Base-by-base conservation (phyloP, 2,888 invertebrate species). In the Drosophila fungiperda region DNA sequence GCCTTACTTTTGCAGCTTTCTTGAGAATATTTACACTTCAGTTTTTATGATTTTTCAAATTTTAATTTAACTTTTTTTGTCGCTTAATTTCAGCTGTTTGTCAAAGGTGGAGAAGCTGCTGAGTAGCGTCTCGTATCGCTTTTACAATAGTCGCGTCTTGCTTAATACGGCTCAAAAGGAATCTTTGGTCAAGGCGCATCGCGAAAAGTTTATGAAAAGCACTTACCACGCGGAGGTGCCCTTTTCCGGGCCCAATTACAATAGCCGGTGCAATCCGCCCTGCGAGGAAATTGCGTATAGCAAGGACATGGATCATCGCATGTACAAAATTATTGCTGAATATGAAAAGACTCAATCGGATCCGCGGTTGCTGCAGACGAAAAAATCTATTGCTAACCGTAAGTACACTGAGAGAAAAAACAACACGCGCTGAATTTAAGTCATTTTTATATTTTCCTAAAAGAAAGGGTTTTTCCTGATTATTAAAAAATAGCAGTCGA, bases 61-160 rank as follows among this genome's bases (percentile, higher is more conserved):
- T 20, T 20, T 45, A 3, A 12, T 12, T 15, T 45, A 20, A 7
- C 12, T 15, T 45, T 20, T n/a, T 5, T 15, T 6, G 20, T 7
- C 2, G 5, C 9, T 1, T 23, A 53, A 8, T 35, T 40, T 8
- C 68, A 93, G 92, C 4, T 87, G 90, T 38, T 69, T 89, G 3
- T 89, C 91, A 1, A 82, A 86, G 58, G 88, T 92, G 3, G 92
- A 93, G 53, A 76, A 89, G 17, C 73, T 93, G 4, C 29, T 91
- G 29, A 71, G 73, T 11, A 80, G 83, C 12, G 73, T 92, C 48
- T 62, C 68, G 5, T 91, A 90, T 33, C 90, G 89, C n/a, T 83
- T 80, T 4, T 88, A 82, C 63, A 93, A 93, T 29, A 73, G 78
- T 42, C 71, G 73, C 3, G 71, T 82, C 3, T 70, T 75, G 0